Percentiles rank a stretch among this genome's conserved stretches.
Conservation (phyloP, 1,140 invertebrate species). For the Penaeus vannamei region DNA sequence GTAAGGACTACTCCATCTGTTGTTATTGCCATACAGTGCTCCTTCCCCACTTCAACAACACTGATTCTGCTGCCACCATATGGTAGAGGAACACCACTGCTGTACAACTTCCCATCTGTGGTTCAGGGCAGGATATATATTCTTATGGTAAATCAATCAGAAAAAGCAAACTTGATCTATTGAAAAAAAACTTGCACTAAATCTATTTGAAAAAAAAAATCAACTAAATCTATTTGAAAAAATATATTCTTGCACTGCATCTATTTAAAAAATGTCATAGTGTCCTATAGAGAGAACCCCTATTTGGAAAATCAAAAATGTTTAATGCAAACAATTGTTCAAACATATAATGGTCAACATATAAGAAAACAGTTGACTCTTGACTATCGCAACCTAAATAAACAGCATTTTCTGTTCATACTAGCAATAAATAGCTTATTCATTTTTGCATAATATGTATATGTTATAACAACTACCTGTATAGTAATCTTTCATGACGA, state of each 20-base stretch:
- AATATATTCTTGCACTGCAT: too few species aligned
- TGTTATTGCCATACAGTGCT: conserved; percentile 49
- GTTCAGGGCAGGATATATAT: background rate
- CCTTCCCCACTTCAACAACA: conserved; percentile 51
- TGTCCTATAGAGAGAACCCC: too few species aligned
- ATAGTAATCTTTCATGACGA: background rate
- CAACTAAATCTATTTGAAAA: too few species aligned
- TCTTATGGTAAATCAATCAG: background rate
- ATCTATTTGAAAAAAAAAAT: background rate
- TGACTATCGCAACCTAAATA: too few species aligned
- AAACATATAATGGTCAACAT: too few species aligned
- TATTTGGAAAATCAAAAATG: too few species aligned
- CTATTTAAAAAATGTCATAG: too few species aligned
- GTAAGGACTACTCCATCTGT: conserved; percentile 40
- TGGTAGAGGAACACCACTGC: conserved; percentile 39
- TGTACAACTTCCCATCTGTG: conserved; percentile 48
- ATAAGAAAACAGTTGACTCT: too few species aligned
- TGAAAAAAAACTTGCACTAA: background rate
- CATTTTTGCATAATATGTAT: too few species aligned
- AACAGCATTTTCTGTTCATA: too few species aligned
- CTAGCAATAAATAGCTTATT: too few species aligned
- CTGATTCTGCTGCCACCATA: conserved; percentile 1
- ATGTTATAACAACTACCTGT: background rate
- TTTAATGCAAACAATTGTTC: too few species aligned
- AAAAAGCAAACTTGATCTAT: background rate